These are phyloP conservation scores for Hedya salicella DNA, from an alignment of 2,888 invertebrate genomes.

Conservation along the genomic window DNA sequence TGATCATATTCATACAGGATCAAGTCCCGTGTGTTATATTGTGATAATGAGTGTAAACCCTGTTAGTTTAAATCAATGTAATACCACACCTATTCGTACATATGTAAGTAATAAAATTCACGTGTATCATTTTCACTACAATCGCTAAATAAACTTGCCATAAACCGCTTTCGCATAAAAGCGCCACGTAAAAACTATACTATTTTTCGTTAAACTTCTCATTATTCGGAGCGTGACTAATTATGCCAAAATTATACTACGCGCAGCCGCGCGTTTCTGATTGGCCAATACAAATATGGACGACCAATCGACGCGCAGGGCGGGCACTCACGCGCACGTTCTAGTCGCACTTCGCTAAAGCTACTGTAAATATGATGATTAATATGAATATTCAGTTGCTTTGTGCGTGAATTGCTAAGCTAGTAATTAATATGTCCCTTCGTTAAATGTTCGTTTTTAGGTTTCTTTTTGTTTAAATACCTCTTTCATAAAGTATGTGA, in stretches of 20 bases:
- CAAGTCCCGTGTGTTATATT: too few relatives aligned
- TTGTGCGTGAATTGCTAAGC: conserved; percentile 45
- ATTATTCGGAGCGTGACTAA: conserved; percentile 78
- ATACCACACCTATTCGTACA: too few relatives aligned
- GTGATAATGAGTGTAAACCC: too few relatives aligned
- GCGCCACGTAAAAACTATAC: conserved; percentile 40
- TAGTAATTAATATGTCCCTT: conserved; percentile 17
- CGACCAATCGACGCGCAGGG: conserved; percentile 75
- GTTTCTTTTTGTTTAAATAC: background rate
- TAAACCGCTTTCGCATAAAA: conserved; percentile 1
- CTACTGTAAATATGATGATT: conserved; percentile 51
- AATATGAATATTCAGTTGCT: conserved; percentile 70
- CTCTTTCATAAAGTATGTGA: background rate
- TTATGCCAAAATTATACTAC: conserved; percentile 81
- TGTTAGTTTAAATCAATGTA: too few relatives aligned
- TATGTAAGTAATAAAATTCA: background rate
- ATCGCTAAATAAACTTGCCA: background rate
- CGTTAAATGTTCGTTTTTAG: background rate
- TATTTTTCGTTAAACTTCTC: conserved; percentile 55
- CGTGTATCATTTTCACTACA: conserved; percentile 1
- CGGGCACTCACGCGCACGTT: conserved; percentile 77
- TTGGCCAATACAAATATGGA: conserved; percentile 74
- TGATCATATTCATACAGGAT: too few relatives aligned
- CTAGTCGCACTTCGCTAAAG: conserved; percentile 56
- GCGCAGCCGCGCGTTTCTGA: conserved; percentile 63